These are phyloP conservation scores for Limnephilus lunatus DNA, from an alignment of 2,888 invertebrate species.

Conservation along the genomic window DNA sequence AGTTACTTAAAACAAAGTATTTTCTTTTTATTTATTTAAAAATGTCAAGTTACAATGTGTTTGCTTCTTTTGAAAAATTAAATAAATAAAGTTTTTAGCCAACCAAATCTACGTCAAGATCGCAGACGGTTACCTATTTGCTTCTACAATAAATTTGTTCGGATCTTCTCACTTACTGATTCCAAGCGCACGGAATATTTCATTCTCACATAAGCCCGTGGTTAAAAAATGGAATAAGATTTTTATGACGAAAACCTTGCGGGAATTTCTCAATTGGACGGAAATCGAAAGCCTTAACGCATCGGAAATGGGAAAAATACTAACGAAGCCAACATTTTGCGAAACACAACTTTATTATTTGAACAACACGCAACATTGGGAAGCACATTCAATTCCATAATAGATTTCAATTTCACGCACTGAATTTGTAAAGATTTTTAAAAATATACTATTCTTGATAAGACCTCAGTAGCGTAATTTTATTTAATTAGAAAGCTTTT, in stretches of 20 bases:
- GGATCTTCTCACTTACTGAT: slow-evolving; percentile 7
- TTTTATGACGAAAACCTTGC: background rate
- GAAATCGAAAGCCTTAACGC: background rate
- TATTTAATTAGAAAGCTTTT: too few species aligned
- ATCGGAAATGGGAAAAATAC: slow-evolving; percentile 1
- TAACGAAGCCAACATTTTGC: background rate
- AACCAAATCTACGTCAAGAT: background rate
- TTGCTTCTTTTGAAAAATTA: too few species aligned
- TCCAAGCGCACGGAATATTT: background rate
- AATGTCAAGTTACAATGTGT: too few species aligned
- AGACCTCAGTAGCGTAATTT: too few species aligned
- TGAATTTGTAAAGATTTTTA: background rate
- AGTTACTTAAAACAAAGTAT: too few species aligned
- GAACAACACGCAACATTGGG: background rate
- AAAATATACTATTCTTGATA: too few species aligned
- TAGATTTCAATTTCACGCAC: background rate
- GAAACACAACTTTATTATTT: background rate
- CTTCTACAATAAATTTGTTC: background rate
- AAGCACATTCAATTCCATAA: background rate
- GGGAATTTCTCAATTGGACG: background rate
- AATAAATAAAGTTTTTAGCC: slow-evolving; percentile 23
- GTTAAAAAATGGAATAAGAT: background rate
- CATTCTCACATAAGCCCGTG: background rate
- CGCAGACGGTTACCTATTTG: background rate
- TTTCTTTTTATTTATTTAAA: too few species aligned